Base-by-base conservation (phyloP, 92 coral and sea anemone species). In the Isaurus tuberculatus region DNA sequence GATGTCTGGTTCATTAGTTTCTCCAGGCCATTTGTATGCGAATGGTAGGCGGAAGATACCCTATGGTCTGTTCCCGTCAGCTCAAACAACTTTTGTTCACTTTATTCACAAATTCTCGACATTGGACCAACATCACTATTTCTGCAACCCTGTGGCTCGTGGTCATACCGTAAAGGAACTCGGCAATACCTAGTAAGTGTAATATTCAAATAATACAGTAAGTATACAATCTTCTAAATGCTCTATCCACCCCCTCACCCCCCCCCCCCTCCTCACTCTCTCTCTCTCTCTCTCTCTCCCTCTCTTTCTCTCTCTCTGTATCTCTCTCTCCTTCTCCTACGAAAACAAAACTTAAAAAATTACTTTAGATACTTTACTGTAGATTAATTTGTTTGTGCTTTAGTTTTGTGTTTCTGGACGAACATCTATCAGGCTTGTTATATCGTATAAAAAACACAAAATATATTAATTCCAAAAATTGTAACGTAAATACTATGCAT, bases 1-100 rank as follows among this genome's bases (percentile, higher is more conserved):
- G n/a, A n/a, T 23, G 85, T 88, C 81, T 88, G 91, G 84, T 83
- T 88, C 85, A 88, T 88, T 57, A 86, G 19, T 73, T 81, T 87
- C 26, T 87, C 85, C 13, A 44, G 51, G 51, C 51, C 51, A 44
- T 40, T 40, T 40, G 46, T 40, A 6, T 40, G 46, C 46, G 46
- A 11, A 40, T 40, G 46, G 46, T 40, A 40, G 5, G 46, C 46
- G 46, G 46, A 40, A 6, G 46, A 40, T 40, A 40, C 11, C 46
- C 19, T 53, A 36, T 81, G 87, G 71, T 81, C 86, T 58, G 84
- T 81, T 60, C 84, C 89, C 10, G 60, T 26, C 75, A 86, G 72
- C 69, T 79, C 57, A 53, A 79, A 86, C 58, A 82, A 87, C 67
- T 64, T 57, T 58, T 82, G 73, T 86, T 88, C 19, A 88, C 88